Base-by-base conservation (phyloP, 2,113 vertebrate genomes). In the Cyanistes caeruleus region DNA sequence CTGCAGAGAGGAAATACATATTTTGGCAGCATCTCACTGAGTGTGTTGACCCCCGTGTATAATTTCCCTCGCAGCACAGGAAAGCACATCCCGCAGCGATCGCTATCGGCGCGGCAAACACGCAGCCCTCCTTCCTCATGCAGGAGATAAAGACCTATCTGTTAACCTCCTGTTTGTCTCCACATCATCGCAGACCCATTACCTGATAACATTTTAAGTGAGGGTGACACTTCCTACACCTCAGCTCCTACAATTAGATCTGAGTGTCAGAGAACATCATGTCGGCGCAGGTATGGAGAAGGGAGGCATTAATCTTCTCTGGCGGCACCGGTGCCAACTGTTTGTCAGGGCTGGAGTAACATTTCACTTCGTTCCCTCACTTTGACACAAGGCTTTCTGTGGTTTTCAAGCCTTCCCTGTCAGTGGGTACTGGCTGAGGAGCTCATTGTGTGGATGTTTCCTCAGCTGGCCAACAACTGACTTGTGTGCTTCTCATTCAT, bases 1-100 rank as follows among this genome's bases (percentile, higher is more conserved):
- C 52, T 86, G 67, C 41, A 58, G 88, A 96, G 75, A 97, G 96
- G 95, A 96, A 96, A 96, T 94, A 93, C 86, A 89, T 96, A 90
- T 96, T 96, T 95, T 96, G 93, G 96, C 92, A 96, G 93, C 89
- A 84, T 93, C 86, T 93, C 31, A 0, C 2, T 4, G 23, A 79
- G 76, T 16, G 12, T 35, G 65, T 43, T 95, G 95, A 94, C 86
- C 88, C 93, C 65, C 0, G 13, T 64, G 78, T 81, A 31, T 11
- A 17, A 72, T 87, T 95, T 63, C 93, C 90, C 92, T 52, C 11
- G 37, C 73, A 17, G 87, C 67, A 16, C 78, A 89, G 94, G 93
- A 88, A 88, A 41, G 89, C 46, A 0, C 87, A 69, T 16, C 85
- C 80, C 91, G 1, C 65, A 33, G 84, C 3, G 75, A 92, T 90